A percentile compares a stretch with the other conserved stretches of the same genome.
These are phyloP conservation scores for Benthosema pterotum DNA, from an alignment of 2,797 vertebrate genomes.

Conservation along the genomic window DNA sequence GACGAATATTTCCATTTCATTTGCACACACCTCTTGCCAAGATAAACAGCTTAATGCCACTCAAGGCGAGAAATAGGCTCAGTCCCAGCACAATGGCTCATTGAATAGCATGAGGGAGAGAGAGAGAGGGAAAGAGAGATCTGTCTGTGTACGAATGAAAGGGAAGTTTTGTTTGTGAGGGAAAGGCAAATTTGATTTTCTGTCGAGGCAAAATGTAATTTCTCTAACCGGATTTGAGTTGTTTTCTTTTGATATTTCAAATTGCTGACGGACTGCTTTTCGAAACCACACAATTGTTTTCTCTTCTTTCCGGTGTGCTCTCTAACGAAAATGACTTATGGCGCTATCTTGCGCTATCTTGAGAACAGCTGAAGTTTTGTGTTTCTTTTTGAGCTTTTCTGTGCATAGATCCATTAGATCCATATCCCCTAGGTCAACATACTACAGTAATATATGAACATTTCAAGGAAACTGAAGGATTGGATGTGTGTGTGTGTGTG, in stretches of 20 bases:
- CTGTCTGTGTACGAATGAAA: constrained; percentile 22
- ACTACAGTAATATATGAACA: too few relatives aligned
- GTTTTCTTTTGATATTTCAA: constrained; percentile 58
- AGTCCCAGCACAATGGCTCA: constrained; percentile 32
- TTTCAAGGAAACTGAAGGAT: too few relatives aligned
- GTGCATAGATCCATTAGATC: too few relatives aligned
- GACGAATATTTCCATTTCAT: constrained; percentile 53
- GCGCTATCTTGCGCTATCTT: too few relatives aligned
- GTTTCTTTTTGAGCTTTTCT: too few relatives aligned
- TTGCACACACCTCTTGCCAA: constrained; percentile 43
- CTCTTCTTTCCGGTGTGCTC: constrained; percentile 22
- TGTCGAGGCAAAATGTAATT: constrained; percentile 58
- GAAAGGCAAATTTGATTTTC: constrained; percentile 52
- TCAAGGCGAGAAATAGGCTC: constrained; percentile 46
- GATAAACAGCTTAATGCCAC: constrained; percentile 57
- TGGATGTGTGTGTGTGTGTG: not conserved
- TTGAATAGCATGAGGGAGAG: constrained; percentile 25
- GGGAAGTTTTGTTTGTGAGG: constrained; percentile 40
- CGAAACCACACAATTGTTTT: constrained; percentile 43
- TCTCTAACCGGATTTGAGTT: constrained; percentile 49
- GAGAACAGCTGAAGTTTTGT: constrained; percentile 4
- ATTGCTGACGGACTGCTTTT: constrained; percentile 55
- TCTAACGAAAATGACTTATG: constrained; percentile 37
- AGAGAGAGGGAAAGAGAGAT: constrained; percentile 26
- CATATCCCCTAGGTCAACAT: too few relatives aligned